Evolutionary conservation across 2,797 vertebrate species (phyloP), one percentile per base, ranked within the genome.

Genomic region (Acipenser oxyrinchus): DNA sequence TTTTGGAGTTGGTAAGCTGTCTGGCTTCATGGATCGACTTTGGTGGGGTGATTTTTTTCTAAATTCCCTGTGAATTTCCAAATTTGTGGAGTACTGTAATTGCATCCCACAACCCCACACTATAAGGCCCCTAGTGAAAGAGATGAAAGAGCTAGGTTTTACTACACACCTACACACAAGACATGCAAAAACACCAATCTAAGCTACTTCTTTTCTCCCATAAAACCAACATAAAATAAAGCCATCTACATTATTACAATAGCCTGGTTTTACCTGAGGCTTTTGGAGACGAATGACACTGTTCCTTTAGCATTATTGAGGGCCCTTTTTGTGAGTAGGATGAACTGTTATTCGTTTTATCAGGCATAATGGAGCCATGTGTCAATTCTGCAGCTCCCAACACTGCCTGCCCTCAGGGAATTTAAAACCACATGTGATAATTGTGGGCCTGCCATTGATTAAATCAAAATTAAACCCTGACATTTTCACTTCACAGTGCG

Each of bases 261-360:
- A 50, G 8, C 13, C 59, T 49, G 59, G 61, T 68, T 67, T 71
- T 66, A 76, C 70, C 80, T 83, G 60, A 71, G 73, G 83, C 62
- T 49, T 15, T 11, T 70, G 73, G 61, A 73, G 69, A 68, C 69
- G 73, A 72, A 74, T 84, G 77, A 75, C 51, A 75, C 66, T 74
- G 75, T 76, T 68, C 69, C 73, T 70, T 63, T 60, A 76, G 79
- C 83, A 74, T 72, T 76, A 73, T 76, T 75, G 79, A 79, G 75
- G 70, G 70, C 78, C 75, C 70, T 75, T 79, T 75, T 74, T 73
- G 60, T 37, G 60, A 72, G 74, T 78, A 70, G 71, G 79, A 70
- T 75, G 82, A 79, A 72, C 74, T 68, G 68, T 82, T 81, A 90
- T 88, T 84, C 78, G 78, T 88, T 90, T 89, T 87, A 83, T 82